A percentile compares a stretch with the other conserved stretches of the same genome.
These are phyloP conservation scores for Elysia crispata DNA, from an alignment of 2,888 invertebrate species.

Conservation along the genomic window DNA sequence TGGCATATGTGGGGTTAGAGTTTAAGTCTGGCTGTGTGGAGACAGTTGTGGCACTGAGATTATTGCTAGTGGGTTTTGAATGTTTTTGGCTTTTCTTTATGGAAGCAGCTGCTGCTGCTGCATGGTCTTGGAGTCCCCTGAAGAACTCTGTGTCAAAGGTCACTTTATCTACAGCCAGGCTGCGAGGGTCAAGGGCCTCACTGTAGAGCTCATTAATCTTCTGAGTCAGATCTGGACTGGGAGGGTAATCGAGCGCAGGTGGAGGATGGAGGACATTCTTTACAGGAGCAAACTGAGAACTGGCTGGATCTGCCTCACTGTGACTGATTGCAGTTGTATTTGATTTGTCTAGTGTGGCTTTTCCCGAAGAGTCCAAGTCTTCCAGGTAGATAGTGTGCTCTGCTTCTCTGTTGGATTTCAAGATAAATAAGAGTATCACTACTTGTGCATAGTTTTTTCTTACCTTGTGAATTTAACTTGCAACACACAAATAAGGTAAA, in stretches of 20 bases:
- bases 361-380: conserved; percentile 29
- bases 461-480: no score
- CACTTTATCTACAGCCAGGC: conserved; percentile 71
- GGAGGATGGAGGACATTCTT: conserved; percentile 50
- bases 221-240: conserved; percentile 56
- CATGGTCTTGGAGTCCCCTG: conserved; percentile 46
- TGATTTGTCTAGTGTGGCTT: not conserved
- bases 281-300: conserved; percentile 26
- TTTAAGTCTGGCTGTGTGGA: conserved; percentile 38
- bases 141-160: conserved; percentile 72
- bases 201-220: conserved; percentile 65
- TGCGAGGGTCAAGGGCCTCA: conserved; percentile 68
- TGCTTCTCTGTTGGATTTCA: conserved; percentile 47
- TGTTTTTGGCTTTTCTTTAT: not conserved
- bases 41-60: not conserved
- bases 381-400: conserved; percentile 52
- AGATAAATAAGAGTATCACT: no score
- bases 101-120: not conserved
- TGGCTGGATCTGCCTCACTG: no score
- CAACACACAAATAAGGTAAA: no score
- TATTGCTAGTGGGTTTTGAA: not conserved
- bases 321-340: not conserved
- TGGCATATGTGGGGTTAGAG: not conserved
- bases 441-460: no score
- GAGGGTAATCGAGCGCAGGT: conserved; percentile 55